Evolutionary conservation across 92 coral and sea anemone genomes (phyloP), one percentile per base, ranked within the genome.

Genomic region (Parazoanthus darwini): DNA sequence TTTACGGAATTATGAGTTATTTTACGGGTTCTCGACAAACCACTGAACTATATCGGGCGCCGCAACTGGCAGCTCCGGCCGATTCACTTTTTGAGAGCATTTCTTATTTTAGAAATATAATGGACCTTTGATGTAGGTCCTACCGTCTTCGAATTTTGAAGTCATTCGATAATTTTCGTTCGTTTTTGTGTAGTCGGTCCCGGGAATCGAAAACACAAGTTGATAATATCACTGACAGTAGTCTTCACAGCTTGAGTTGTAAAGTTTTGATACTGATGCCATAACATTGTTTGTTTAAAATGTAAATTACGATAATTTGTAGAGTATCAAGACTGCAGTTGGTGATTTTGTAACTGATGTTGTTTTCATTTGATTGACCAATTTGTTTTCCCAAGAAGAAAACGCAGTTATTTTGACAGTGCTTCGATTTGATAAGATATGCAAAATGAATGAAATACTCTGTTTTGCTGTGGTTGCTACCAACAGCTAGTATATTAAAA

Each of bases 261-360:
- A 43, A 35, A 4, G n/a, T 37, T 22, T 16, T 5, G 18, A n/a
- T 5, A 44, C 33, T 35, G 15, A 79, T 79, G 0, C 82, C 50
- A 79, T 78, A 80, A 29, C 33, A 29, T 29, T 59, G 26, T 26
- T 80, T 80, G 85, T 80, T 80, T 80, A 35, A 73, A 80, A 56
- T 37, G 39, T 15, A 18, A 25, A 80, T 18, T 80, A 29, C 33
- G 35, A 46, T 80, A 35, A 80, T 7, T 80, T 80, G 46, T 26
- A 14, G 70, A 35, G 33, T 54, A 50, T 54, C 59, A 54, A 54
- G 59, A 54, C 59, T 54, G 59, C 18, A 11, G 16, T 13, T 54
- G 20, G 59, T 13, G 59, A 54, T 54, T 13, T 54, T 10, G 51
- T 48, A 13, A 48, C 8, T 6, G 51, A 48, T 48, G 11, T 48